Conservation (phyloP, 1,140 invertebrate species). For the Scaptomyza pallida region DNA sequence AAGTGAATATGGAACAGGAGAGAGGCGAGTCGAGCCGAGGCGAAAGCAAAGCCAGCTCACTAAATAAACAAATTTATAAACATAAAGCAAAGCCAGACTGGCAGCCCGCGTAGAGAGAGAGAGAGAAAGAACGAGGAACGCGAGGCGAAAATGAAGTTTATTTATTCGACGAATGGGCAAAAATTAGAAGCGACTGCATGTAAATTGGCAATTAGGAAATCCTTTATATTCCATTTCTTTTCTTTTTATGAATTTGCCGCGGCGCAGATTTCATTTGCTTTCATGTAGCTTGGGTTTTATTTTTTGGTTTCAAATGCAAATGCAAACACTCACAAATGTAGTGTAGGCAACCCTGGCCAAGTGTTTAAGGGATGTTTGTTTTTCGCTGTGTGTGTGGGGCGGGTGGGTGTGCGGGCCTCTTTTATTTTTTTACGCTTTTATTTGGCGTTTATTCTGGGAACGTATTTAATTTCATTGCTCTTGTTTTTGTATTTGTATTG, state of each 20-base stretch:
- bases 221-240: constrained; percentile 79
- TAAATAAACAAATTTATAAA: constrained; percentile 74
- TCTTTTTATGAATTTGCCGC: constrained; percentile 69
- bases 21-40: not conserved
- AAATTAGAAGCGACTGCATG: constrained; percentile 77
- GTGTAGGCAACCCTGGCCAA: not conserved
- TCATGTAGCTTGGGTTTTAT: constrained; percentile 33
- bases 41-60: constrained; percentile 53
- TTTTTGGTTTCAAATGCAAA: constrained; percentile 65
- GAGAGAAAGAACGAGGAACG: not conserved
- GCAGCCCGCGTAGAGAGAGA: not conserved
- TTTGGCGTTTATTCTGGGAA: constrained; percentile 63
- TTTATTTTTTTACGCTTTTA: constrained; percentile 65
- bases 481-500: constrained; percentile 31
- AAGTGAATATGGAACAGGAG: not conserved
- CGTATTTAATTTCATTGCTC: constrained; percentile 73
- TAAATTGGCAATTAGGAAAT: constrained; percentile 81
- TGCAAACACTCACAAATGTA: constrained; percentile 31
- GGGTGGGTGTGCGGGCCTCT: not conserved
- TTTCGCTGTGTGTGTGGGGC: constrained; percentile 1
- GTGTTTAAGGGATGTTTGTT: constrained; percentile 18
- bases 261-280: constrained; percentile 65
- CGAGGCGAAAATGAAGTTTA: constrained; percentile 63
- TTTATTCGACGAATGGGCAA: constrained; percentile 75
- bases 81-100: constrained; percentile 22